Conservation (phyloP, 2,113 vertebrate species). For the Colistium nudipinnis region DNA sequence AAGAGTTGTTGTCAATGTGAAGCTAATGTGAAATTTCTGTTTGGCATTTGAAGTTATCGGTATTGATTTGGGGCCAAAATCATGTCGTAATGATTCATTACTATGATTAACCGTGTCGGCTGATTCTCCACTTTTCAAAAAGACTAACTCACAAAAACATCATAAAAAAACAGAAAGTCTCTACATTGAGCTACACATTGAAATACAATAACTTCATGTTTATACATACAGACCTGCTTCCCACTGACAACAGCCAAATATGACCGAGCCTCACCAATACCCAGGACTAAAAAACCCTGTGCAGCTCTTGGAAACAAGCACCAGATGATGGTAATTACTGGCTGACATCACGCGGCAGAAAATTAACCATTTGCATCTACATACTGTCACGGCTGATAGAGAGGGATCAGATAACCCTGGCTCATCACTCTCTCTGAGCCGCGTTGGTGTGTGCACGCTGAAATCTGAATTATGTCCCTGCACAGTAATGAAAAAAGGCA, state of each 20-base stretch:
- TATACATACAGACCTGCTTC: slow-evolving; percentile 48
- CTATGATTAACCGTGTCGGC: slow-evolving; percentile 33
- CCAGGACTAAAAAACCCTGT: slow-evolving; percentile 24
- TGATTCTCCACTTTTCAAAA: slow-evolving; percentile 1
- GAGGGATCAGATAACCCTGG: slow-evolving; percentile 60
- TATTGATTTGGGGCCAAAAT: slow-evolving; percentile 31
- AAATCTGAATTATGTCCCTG: slow-evolving; percentile 72
- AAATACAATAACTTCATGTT: slow-evolving; percentile 29
- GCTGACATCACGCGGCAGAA: slow-evolving; percentile 57
- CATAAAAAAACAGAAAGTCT: not conserved
- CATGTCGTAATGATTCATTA: slow-evolving; percentile 46
- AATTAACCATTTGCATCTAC: slow-evolving; percentile 62
- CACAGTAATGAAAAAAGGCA: slow-evolving; percentile 75
- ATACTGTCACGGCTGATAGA: slow-evolving; percentile 53
- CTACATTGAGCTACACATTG: slow-evolving; percentile 1
- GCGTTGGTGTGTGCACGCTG: slow-evolving; percentile 38
- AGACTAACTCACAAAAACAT: slow-evolving; percentile 23
- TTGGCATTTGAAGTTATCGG: slow-evolving; percentile 50
- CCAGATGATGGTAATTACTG: slow-evolving; percentile 61
- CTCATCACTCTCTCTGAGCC: slow-evolving; percentile 56
- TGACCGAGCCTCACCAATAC: slow-evolving; percentile 34
- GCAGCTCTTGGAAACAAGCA: slow-evolving; percentile 56
- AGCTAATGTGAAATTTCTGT: slow-evolving; percentile 43
- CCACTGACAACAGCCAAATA: slow-evolving; percentile 56
- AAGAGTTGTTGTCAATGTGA: slow-evolving; percentile 33